Conservation (phyloP, 2,113 vertebrate genomes). For the Malurus melanocephalus region DNA sequence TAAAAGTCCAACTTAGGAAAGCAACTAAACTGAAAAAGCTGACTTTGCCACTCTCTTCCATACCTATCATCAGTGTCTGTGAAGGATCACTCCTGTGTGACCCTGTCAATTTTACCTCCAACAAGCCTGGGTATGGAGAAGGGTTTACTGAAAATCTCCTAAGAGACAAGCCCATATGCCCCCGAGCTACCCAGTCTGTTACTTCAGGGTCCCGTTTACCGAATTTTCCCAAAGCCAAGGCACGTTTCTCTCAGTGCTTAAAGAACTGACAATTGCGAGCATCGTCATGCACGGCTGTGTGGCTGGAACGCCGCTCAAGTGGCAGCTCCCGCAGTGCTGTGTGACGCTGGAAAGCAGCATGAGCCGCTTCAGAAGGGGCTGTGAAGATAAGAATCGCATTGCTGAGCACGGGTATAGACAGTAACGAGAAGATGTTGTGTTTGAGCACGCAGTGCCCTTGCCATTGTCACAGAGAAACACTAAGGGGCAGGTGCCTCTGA, state of each 20-base stretch:
- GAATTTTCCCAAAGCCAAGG: not conserved
- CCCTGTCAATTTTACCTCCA: not conserved
- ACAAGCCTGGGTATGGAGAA: accelerated
- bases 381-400: accelerated
- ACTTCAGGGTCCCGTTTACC: not conserved
- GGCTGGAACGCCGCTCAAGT: accelerated
- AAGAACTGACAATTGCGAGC: not conserved
- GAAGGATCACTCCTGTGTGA: too few relatives aligned
- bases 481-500: not conserved
- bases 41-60: not conserved
- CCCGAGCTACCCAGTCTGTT: too few relatives aligned
- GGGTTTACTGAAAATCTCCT: not conserved
- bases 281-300: accelerated
- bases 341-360: accelerated
- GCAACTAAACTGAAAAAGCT: not conserved
- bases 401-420: accelerated
- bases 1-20: not conserved
- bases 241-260: accelerated
- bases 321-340: not conserved
- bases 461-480: not conserved
- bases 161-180: accelerated
- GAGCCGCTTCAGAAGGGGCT: accelerated
- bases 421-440: accelerated
- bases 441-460: not conserved
- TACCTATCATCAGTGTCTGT: accelerated